Evolutionary conservation across 2,888 invertebrate genomes (phyloP), one percentile per base, ranked within the genome.

Genomic region (Tridacna gigas): DNA sequence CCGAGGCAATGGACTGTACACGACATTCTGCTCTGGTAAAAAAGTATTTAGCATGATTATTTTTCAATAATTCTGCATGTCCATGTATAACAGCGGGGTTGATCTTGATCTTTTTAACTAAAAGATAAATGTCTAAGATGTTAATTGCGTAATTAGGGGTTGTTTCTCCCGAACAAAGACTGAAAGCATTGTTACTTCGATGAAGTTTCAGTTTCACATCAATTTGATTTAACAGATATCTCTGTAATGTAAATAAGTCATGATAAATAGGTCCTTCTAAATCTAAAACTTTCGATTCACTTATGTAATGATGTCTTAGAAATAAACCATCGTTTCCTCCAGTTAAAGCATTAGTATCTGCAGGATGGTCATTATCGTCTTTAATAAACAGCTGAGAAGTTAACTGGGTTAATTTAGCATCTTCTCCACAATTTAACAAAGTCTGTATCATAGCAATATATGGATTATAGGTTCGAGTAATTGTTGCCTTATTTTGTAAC

Each of bases 1-100:
- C 80, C n/a, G 20, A 26, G 15, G 75, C 51, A n/a, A 76, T 77
- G 37, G 69, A 69, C 48, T 81, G 76, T 51, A 60, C 28, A 22
- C 76, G 77, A 65, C 22, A 26, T 60, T 77, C 79, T 25, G 77
- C 60, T 18, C 45, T 28, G 66, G 74, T 69, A 71, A 75, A 82
- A 20, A 77, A 77, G n/a, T 82, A 81, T 67, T 74, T 60, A 9
- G 82, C 78, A 65, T 78, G 74, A 47, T 28, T 78, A 12, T 15
- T 45, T 20, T 74, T 67, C 45, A 82, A 28, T 28, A 75, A 61
- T 78, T 82, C 74, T 13, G 37, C 56, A 67, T 78, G 78, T 26
- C 77, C 80, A 25, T 45, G 60, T 12, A 86, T 82, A n/a, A 88
- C 79, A 15, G 80, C 84, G 1, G 84, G 81, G 45, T 86, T 84